Percentiles rank a stretch among this genome's conserved stretches.
Evolutionary conservation across 2,888 invertebrate genomes (phyloP).

Genomic region (Geophilus truncorum): DNA sequence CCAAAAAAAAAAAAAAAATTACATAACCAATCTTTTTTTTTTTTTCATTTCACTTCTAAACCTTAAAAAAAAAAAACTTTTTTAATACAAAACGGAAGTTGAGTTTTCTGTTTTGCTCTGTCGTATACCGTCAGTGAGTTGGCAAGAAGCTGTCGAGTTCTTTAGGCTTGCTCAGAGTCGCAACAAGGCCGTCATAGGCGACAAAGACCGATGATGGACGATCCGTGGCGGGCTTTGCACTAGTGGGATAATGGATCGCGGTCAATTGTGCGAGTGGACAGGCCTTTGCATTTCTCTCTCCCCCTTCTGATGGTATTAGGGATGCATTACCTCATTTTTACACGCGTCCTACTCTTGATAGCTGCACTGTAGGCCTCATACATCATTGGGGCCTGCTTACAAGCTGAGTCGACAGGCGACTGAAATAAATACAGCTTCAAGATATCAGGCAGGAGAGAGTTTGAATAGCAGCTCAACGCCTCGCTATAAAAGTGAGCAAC

Average conservation of each 20-base stretch:
- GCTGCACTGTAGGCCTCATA: constrained; percentile 31
- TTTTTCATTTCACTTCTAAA: too few relatives aligned
- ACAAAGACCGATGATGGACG: constrained; percentile 33
- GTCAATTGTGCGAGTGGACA: constrained; percentile 31
- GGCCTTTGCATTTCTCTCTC: constrained; percentile 28
- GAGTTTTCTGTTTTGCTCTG: too few relatives aligned
- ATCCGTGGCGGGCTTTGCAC: constrained; percentile 10
- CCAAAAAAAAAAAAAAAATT: background rate
- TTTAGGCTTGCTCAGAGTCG: background rate
- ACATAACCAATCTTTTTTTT: too few relatives aligned
- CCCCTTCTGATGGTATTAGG: constrained; percentile 30
- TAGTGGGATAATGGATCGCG: constrained; percentile 28
- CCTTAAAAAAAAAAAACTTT: too few relatives aligned
- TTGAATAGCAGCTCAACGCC: constrained; percentile 26
- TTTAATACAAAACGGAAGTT: too few relatives aligned
- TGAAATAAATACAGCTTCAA: constrained; percentile 30
- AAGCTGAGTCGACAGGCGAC: constrained; percentile 22
- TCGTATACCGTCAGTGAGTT: background rate
- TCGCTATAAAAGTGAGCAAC: constrained; percentile 27
- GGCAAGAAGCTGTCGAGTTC: background rate
- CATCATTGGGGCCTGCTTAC: constrained; percentile 27
- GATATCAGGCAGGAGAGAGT: background rate
- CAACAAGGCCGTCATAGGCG: constrained; percentile 30
- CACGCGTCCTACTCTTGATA: constrained; percentile 34
- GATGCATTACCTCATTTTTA: constrained; percentile 35